These are phyloP conservation scores for Beris chalybata DNA, from an alignment of 2,888 invertebrate genomes.

Conservation along the genomic window DNA sequence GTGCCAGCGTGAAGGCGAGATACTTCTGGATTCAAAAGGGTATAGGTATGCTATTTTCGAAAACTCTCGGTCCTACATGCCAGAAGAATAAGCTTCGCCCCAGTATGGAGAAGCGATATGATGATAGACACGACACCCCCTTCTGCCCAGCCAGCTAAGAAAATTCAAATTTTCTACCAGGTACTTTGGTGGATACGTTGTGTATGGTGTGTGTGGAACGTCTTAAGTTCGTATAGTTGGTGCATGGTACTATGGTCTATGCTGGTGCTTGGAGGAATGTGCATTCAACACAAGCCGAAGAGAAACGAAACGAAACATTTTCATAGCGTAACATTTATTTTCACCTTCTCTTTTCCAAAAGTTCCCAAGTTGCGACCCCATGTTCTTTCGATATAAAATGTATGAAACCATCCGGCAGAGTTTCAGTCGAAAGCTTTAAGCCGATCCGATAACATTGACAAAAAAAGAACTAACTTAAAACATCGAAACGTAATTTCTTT, in stretches of 20 bases:
- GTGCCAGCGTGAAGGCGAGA: no score
- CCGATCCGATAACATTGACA: conserved; percentile 47
- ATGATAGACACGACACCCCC: no score
- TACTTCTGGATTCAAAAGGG: no score
- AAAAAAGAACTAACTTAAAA: conserved; percentile 20
- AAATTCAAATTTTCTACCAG: no score
- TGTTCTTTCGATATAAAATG: conserved; percentile 48
- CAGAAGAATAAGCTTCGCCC: no score
- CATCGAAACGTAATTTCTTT: conserved; percentile 34
- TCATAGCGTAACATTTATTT: conserved; percentile 10
- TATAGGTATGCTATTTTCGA: no score
- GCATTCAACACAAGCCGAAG: neutral
- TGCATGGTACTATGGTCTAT: neutral
- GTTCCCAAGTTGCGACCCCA: conserved; percentile 20
- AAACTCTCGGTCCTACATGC: no score
- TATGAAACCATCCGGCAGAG: conserved; percentile 53
- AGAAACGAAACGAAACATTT: conserved; percentile 1
- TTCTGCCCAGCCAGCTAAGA: no score
- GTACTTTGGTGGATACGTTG: no score
- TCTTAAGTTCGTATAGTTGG: no score
- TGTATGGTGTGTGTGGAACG: no score
- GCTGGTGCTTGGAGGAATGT: neutral
- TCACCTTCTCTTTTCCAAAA: conserved; percentile 29
- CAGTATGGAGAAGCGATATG: no score
- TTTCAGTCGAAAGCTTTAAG: conserved; percentile 54